These are phyloP conservation scores for Spinus pinus DNA, from an alignment of 2,797 vertebrate species.

Conservation along the genomic window DNA sequence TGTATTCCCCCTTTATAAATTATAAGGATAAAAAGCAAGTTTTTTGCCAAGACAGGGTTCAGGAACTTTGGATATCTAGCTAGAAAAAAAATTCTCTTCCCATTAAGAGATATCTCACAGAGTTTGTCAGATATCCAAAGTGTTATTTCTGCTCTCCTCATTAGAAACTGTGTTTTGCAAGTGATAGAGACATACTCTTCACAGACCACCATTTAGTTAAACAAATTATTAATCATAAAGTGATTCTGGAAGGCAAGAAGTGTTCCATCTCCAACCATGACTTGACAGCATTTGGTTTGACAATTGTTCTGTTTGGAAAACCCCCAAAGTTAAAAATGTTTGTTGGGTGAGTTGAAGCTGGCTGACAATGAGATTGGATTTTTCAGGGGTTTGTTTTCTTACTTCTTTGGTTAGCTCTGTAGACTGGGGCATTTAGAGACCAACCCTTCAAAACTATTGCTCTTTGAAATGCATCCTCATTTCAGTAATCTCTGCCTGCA, in stretches of 20 bases:
- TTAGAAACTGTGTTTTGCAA: neutral
- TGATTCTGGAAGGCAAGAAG: neutral
- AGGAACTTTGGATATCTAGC: slow-evolving; percentile 1
- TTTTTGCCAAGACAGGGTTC: slow-evolving; percentile 11
- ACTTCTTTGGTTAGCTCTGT: neutral
- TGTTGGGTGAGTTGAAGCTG: neutral
- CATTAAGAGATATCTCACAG: neutral
- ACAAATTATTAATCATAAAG: slow-evolving; percentile 22
- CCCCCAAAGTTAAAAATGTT: neutral
- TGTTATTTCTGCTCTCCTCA: neutral
- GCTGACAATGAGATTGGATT: neutral
- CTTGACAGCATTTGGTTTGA: neutral
- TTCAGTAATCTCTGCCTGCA: neutral
- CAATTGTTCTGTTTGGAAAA: slow-evolving; percentile 22
- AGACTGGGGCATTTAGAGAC: neutral
- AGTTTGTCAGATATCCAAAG: slow-evolving; percentile 41
- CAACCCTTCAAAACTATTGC: neutral
- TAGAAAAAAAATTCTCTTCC: neutral
- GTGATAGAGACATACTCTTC: neutral
- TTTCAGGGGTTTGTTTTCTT: neutral
- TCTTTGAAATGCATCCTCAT: neutral
- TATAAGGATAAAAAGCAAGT: neutral
- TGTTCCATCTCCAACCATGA: neutral
- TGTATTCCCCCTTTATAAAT: neutral
- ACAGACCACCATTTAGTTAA: neutral